Conservation (phyloP, 2,797 vertebrate genomes). For the Danio choprae region DNA sequence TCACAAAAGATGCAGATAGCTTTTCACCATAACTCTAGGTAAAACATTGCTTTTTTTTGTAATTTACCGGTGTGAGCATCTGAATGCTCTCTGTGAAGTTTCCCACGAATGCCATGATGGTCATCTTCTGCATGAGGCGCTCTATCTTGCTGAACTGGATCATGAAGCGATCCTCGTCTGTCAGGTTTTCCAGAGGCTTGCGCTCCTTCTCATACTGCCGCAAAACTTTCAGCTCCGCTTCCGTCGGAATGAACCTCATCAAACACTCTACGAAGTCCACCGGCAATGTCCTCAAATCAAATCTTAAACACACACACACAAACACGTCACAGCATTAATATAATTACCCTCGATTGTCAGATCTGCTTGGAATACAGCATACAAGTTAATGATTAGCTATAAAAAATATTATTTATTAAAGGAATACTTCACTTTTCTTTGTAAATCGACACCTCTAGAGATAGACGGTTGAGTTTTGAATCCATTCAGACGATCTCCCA, state of each 20-base stretch:
- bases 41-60: neutral
- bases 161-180: constrained; percentile 97
- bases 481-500: too few species aligned
- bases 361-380: neutral
- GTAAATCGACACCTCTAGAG: too few species aligned
- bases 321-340: neutral
- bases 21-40: too few species aligned
- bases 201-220: constrained; percentile 95
- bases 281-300: constrained; percentile 91
- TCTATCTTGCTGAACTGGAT: constrained; percentile 98
- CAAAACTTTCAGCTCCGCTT: constrained; percentile 90
- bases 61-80: constrained; percentile 92
- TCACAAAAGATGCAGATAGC: too few species aligned
- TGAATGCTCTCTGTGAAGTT: constrained; percentile 93
- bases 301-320: constrained; percentile 72
- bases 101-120: constrained; percentile 97
- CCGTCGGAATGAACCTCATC: constrained; percentile 95
- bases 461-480: too few species aligned
- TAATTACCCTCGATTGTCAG: too few species aligned
- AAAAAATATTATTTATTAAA: neutral
- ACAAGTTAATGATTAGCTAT: neutral
- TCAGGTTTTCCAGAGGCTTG: constrained; percentile 91
- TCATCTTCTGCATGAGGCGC: constrained; percentile 98
- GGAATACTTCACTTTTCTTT: neutral
- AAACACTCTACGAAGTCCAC: constrained; percentile 97